These are phyloP conservation scores for Trimorus sp. DNA, from an alignment of 2,888 invertebrate species.

Conservation along the genomic window DNA sequence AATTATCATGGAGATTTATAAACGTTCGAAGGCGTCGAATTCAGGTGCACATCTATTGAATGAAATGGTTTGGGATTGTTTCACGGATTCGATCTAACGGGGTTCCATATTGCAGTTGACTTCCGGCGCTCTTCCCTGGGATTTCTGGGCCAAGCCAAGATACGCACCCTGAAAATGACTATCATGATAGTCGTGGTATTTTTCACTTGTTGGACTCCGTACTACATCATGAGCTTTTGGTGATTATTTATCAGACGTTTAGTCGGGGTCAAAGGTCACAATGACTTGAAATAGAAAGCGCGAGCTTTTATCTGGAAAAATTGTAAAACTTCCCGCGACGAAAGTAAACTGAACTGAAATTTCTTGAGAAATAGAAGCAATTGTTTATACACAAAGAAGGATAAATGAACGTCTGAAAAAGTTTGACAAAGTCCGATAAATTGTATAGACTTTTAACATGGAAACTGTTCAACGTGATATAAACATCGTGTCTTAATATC, in stretches of 20 bases:
- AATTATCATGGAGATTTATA: slow-evolving; percentile 92
- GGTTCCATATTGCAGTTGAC: slow-evolving; percentile 80
- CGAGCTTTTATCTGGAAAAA: too few relatives aligned
- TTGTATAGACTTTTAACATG: too few relatives aligned
- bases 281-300: not conserved
- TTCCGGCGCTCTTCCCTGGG: slow-evolving; percentile 92
- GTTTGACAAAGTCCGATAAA: too few relatives aligned
- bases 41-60: slow-evolving; percentile 81
- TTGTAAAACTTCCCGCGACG: too few relatives aligned
- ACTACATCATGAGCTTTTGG: slow-evolving; percentile 95
- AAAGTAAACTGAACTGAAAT: too few relatives aligned
- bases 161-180: slow-evolving; percentile 96
- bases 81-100: not conserved
- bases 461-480: too few relatives aligned
- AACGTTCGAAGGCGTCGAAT: slow-evolving; percentile 86
- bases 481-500: too few relatives aligned
- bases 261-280: not conserved
- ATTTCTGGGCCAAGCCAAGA: slow-evolving; percentile 90
- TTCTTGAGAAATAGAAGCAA: too few relatives aligned
- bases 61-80: not conserved
- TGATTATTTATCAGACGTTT: slow-evolving; percentile 80
- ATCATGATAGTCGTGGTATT: slow-evolving; percentile 96
- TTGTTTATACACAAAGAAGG: too few relatives aligned
- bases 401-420: too few relatives aligned
- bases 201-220: slow-evolving; percentile 98